Percentiles rank a stretch among this genome's conserved stretches.
Evolutionary conservation across 1,140 invertebrate genomes (phyloP).

Genomic region (Lepidurus arcticus): DNA sequence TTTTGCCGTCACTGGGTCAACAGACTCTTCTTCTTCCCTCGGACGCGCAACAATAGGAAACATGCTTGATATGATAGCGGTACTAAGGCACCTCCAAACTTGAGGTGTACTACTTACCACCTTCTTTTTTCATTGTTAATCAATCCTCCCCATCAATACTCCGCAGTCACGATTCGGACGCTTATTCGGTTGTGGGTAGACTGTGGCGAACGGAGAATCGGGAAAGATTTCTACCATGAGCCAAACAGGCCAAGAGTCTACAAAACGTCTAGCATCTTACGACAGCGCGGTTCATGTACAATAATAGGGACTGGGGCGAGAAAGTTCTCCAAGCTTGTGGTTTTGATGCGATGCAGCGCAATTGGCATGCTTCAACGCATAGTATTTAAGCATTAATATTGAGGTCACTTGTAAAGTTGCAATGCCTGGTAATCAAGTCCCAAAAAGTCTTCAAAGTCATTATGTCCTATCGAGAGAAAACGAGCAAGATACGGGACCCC

Average conservation of each 20-base stretch:
- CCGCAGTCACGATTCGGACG: neutral
- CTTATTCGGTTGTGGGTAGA: neutral
- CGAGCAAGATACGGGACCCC: no score
- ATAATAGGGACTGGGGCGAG: neutral
- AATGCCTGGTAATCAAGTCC: neutral
- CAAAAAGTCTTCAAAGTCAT: neutral
- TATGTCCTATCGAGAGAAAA: neutral
- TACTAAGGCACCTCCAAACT: neutral
- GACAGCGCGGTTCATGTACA: neutral
- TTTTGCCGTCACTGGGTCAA: neutral
- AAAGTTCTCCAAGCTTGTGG: neutral
- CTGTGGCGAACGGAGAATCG: neutral
- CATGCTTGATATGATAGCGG: neutral
- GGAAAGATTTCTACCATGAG: neutral
- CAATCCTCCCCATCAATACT: slow-evolving; percentile 5
- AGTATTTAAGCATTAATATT: neutral
- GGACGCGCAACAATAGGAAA: neutral
- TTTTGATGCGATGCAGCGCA: neutral
- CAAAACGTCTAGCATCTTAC: neutral
- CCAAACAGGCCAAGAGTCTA: slow-evolving; percentile 8
- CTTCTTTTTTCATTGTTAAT: neutral
- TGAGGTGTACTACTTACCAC: slow-evolving; percentile 1
- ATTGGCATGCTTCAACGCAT: neutral
- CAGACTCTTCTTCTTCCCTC: neutral
- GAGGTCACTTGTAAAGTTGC: neutral